These are phyloP conservation scores for Apamea crenata DNA, from an alignment of 2,888 invertebrate genomes.

Conservation along the genomic window DNA sequence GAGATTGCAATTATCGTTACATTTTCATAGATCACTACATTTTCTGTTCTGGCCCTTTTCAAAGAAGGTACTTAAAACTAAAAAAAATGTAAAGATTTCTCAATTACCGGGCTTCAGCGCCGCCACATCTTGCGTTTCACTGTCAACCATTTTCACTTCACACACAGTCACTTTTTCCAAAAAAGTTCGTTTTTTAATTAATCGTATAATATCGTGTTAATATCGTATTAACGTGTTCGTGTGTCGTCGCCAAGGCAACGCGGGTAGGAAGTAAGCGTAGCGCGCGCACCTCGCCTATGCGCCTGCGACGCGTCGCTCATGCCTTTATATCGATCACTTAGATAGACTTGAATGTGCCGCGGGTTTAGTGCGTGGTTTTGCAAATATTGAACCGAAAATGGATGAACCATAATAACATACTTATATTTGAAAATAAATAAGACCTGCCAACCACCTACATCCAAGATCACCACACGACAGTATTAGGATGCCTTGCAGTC, in stretches of 20 bases:
- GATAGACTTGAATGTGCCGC: slow-evolving; percentile 21
- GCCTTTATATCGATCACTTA: slow-evolving; percentile 61
- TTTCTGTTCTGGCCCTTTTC: neutral
- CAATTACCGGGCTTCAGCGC: slow-evolving; percentile 73
- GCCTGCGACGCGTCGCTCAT: slow-evolving; percentile 30
- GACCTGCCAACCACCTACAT: too few relatives aligned
- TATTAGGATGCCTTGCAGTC: neutral
- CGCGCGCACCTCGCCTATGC: slow-evolving; percentile 64
- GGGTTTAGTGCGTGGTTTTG: slow-evolving; percentile 18
- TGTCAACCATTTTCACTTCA: slow-evolving; percentile 72
- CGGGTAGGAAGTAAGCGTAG: slow-evolving; percentile 66
- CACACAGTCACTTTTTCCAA: slow-evolving; percentile 54
- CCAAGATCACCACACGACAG: neutral
- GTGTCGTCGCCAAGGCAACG: slow-evolving; percentile 62
- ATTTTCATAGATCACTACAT: neutral
- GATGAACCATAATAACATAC: neutral
- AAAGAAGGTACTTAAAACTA: neutral
- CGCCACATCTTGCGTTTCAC: slow-evolving; percentile 62
- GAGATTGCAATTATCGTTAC: neutral
- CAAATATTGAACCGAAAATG: neutral
- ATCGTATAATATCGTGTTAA: slow-evolving; percentile 25
- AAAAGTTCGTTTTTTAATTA: slow-evolving; percentile 27
- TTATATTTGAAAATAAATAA: neutral
- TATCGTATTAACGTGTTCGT: slow-evolving; percentile 26
- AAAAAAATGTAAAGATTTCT: neutral